Conservation (phyloP, 2,888 invertebrate species). For the Acleris holmiana region DNA sequence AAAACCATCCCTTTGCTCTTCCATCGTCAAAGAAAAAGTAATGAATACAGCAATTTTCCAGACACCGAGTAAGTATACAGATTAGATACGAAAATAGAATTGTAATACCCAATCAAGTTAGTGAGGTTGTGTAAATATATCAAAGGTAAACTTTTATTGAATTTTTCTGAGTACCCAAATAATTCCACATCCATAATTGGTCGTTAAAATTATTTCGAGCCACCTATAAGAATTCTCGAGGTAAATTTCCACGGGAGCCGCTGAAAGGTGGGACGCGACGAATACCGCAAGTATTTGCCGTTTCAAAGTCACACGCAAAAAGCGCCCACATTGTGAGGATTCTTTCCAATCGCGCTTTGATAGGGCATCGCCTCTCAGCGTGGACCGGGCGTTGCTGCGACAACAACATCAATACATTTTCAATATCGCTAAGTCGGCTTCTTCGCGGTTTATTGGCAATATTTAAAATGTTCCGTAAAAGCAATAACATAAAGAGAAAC, state of each 20-base stretch:
- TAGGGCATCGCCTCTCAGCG: constrained; percentile 69
- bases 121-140: constrained; percentile 16
- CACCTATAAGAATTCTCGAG: constrained; percentile 24
- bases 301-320: constrained; percentile 54
- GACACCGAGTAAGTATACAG: not conserved
- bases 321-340: constrained; percentile 61
- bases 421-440: constrained; percentile 33
- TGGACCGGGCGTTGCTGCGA: constrained; percentile 48
- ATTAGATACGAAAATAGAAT: constrained; percentile 13
- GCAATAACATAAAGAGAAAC: not conserved
- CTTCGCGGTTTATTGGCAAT: constrained; percentile 13
- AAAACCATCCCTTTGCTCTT: not conserved
- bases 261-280: constrained; percentile 38
- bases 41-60: not conserved
- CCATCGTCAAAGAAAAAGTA: not conserved
- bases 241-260: constrained; percentile 29
- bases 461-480: constrained; percentile 9
- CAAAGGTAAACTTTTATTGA: constrained; percentile 21
- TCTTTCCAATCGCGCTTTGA: constrained; percentile 70
- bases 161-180: constrained; percentile 19
- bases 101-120: constrained; percentile 29
- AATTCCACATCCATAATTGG: constrained; percentile 27
- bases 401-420: constrained; percentile 60
- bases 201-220: constrained; percentile 25
- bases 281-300: constrained; percentile 46